Evolutionary conservation across 1,140 invertebrate species (phyloP), one percentile per base, ranked within the genome.

Genomic region (Trichogramma pretiosum): DNA sequence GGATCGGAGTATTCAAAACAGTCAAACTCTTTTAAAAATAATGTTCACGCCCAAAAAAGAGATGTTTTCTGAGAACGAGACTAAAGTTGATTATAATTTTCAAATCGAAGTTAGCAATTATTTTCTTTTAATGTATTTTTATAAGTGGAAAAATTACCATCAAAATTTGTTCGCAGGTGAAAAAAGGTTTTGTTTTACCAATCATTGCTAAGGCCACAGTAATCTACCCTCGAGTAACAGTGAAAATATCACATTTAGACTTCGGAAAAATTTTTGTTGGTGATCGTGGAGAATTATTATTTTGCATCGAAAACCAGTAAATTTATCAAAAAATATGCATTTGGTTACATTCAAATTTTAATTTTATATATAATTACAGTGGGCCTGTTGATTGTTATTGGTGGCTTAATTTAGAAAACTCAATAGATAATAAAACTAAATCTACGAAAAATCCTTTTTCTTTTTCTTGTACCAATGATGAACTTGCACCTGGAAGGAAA

Each of bases 231-330:
- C 56, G 47, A 5, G 9, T 73, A 2, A 61, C 44, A 7, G 38
- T 59, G 3, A 51, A 54, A 13, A 38, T 52, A 0, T 54, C 54
- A 41, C 19, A 17, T n/a, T 41, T 74, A 5, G 52, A 72, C 46
- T 74, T 74, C 49, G 58, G 53, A 9, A 47, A 61, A n/a, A 64
- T 74, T 21, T 48, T 59, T 13, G 56, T 70, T 38, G 73, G 74
- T 11, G 52, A 68, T 33, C 68, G 64, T 36, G 39, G 60, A 22
- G 21, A 42, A 10, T 41, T 45, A 35, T 11, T 22, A 50, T 28
- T 40, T 23, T 48, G 14, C 40, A 45, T 16, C 22, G 26, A 40
- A 24, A 16, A 40, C 14, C 11, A 50, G 14, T n/a, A 17, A 18
- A 35, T 11, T 39, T 41, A 41, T 26, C 33, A 18, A 37, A 37